Percentiles rank a stretch among this genome's conserved stretches.
Evolutionary conservation across 1,140 invertebrate genomes (phyloP).

Genomic region (Zaprionus inermis): DNA sequence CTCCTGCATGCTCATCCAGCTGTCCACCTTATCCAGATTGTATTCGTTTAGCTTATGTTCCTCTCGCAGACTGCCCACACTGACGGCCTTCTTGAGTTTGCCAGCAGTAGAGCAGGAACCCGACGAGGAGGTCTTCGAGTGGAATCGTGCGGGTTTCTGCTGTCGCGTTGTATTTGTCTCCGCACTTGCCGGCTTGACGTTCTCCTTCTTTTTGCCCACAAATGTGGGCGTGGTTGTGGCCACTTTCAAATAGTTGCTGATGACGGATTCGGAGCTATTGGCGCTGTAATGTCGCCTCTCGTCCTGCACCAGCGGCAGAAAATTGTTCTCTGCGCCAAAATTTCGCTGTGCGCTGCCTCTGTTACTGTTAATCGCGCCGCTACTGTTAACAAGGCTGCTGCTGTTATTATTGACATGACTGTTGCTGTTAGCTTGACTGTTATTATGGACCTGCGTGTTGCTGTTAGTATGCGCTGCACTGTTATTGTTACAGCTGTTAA

Average conservation of each 20-base stretch:
- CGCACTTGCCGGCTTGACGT: conserved; percentile 64
- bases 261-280: conserved; percentile 64
- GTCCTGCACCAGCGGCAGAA: conserved; percentile 56
- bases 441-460: too few species aligned
- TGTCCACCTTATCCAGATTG: conserved; percentile 83
- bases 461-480: background rate
- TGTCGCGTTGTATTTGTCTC: conserved; percentile 19
- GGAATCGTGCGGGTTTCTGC: conserved; percentile 32
- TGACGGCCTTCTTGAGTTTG: conserved; percentile 71
- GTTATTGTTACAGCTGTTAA: background rate
- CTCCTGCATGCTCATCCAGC: conserved; percentile 81
- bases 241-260: conserved; percentile 78
- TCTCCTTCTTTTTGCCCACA: conserved; percentile 77
- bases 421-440: conserved; percentile 3
- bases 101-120: conserved; percentile 9
- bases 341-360: conserved; percentile 39
- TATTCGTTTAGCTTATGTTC: conserved; percentile 80
- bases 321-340: conserved; percentile 67
- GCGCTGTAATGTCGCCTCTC: conserved; percentile 40
- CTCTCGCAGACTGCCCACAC: conserved; percentile 67
- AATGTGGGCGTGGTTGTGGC: conserved; percentile 47
- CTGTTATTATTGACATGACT: background rate
- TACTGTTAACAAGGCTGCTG: background rate
- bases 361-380: background rate
- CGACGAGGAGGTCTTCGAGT: conserved; percentile 18